Base-by-base conservation (phyloP, 2,797 vertebrate species). In the Coluber constrictor region DNA sequence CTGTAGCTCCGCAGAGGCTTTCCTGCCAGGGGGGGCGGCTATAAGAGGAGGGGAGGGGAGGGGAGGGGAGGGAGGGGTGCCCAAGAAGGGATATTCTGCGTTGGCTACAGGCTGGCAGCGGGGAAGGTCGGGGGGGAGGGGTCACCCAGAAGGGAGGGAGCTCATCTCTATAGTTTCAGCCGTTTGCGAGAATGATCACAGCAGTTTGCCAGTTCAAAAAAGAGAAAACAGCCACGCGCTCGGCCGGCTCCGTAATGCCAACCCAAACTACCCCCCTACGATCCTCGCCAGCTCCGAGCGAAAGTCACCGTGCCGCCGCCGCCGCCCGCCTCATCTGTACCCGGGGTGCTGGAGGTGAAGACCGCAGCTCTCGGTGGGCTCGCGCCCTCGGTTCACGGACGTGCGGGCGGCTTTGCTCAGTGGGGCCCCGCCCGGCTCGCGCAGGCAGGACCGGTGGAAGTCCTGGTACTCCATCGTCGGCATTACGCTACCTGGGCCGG, bases 381-480 rank as follows among this genome's bases (percentile, higher is more conserved):
- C 99, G 59, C 98, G 98, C 96, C 98, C 98, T 98, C 99, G 98
- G 98, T 96, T 98, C 98, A 98, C 97, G 95, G 98, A 98, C 95
- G 98, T 98, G 98, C 99, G 98, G 97, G 99, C 99, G 98, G 98
- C 98, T 98, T 99, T 99, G 96, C 98, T 98, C 97, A 99, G 98
- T 98, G 99, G 97, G 29, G 98, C 98, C 97, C 99, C 98, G 98
- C 99, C 98, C 98, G 99, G 99, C 98, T 99, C 99, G 96, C 98
- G 98, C 98, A 99, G 99, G 98, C 99, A 99, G 98, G 99, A 98
- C 97, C 98, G 98, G 98, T 99, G 99, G 98, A 99, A 99, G 98
- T 99, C 99, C 97, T 98, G 98, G 98, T 99, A 99, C 98, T 99
- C 99, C 98, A 99, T 97, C 60, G 98, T 98, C 98, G 99, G 99